Evolutionary conservation across 2,888 invertebrate species (phyloP).

Genomic region (Orthosia gothica): DNA sequence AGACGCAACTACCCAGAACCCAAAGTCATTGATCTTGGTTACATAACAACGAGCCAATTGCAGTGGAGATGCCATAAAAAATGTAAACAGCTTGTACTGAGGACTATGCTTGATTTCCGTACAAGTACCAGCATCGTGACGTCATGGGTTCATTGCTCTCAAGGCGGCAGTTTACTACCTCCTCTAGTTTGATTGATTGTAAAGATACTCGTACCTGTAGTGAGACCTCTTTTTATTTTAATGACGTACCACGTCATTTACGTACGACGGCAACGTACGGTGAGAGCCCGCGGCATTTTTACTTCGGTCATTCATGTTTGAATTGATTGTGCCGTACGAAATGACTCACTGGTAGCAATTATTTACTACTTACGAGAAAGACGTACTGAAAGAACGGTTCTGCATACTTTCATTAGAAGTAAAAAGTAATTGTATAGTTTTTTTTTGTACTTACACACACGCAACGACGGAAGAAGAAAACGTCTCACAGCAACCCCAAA

Average conservation of each 20-base stretch:
- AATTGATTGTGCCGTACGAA: slow-evolving; percentile 4
- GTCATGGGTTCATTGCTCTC: slow-evolving; percentile 74
- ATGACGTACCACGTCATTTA: slow-evolving; percentile 27
- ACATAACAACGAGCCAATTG: slow-evolving; percentile 66
- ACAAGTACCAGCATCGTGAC: slow-evolving; percentile 48
- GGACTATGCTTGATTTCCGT: slow-evolving; percentile 40
- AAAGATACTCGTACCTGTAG: slow-evolving; percentile 16
- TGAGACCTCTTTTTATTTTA: slow-evolving; percentile 39
- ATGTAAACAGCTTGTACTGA: slow-evolving; percentile 75
- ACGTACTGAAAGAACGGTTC: background rate
- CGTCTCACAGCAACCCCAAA: too few relatives aligned
- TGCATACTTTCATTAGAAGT: slow-evolving; percentile 12
- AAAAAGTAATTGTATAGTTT: background rate
- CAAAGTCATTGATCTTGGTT: slow-evolving; percentile 75
- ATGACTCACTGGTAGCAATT: slow-evolving; percentile 41
- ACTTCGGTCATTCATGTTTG: slow-evolving; percentile 44
- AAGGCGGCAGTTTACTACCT: slow-evolving; percentile 38
- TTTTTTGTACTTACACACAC: background rate
- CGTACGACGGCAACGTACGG: slow-evolving; percentile 1
- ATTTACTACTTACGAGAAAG: slow-evolving; percentile 18
- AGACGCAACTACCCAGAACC: slow-evolving; percentile 19
- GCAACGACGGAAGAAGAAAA: too few relatives aligned
- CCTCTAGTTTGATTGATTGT: slow-evolving; percentile 37
- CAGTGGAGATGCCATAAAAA: slow-evolving; percentile 75
- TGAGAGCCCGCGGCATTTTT: slow-evolving; percentile 34